Evolutionary conservation across 2,797 vertebrate species (phyloP).

Genomic region (Huso huso): DNA sequence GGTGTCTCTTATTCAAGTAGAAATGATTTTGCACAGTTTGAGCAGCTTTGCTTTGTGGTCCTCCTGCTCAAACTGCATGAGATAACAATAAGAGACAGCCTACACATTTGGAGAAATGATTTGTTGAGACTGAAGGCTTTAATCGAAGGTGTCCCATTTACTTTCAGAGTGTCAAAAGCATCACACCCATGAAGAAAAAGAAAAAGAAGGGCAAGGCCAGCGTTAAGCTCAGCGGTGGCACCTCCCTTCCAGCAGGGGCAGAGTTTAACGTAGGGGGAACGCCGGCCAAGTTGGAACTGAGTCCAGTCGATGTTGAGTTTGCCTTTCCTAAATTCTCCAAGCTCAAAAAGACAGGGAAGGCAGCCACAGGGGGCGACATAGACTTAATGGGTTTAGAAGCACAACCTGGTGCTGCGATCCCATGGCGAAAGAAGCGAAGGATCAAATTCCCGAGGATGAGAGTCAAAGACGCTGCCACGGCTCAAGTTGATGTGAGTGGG

Average conservation of each 20-base stretch:
- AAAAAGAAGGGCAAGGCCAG: conserved; percentile 30
- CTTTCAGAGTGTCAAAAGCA: conserved; percentile 75
- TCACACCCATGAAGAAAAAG: conserved; percentile 61
- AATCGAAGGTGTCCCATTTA: too few relatives aligned
- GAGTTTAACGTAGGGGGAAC: conserved; percentile 44
- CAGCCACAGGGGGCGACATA: conserved; percentile 24
- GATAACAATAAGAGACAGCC: too few relatives aligned
- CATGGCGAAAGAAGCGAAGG: conserved; percentile 45
- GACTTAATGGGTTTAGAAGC: conserved; percentile 24
- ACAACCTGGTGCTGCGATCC: conserved; percentile 24
- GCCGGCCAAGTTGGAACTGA: conserved; percentile 44
- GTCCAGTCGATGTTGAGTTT: conserved; percentile 75
- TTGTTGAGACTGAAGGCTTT: too few relatives aligned
- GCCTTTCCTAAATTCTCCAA: conserved; percentile 74
- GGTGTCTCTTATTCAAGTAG: too few relatives aligned
- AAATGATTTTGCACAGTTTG: too few relatives aligned
- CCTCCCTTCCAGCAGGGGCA: conserved; percentile 30
- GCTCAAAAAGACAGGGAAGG: conserved; percentile 50
- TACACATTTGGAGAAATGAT: too few relatives aligned
- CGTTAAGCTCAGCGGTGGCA: too few relatives aligned
- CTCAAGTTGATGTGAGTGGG: conserved; percentile 21
- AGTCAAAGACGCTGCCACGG: conserved; percentile 41
- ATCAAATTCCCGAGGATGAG: conserved; percentile 65
- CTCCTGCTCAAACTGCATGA: too few relatives aligned
- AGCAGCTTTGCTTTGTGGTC: too few relatives aligned